Evolutionary conservation across 2,888 invertebrate genomes (phyloP).

Genomic region (Andrena minutula): DNA sequence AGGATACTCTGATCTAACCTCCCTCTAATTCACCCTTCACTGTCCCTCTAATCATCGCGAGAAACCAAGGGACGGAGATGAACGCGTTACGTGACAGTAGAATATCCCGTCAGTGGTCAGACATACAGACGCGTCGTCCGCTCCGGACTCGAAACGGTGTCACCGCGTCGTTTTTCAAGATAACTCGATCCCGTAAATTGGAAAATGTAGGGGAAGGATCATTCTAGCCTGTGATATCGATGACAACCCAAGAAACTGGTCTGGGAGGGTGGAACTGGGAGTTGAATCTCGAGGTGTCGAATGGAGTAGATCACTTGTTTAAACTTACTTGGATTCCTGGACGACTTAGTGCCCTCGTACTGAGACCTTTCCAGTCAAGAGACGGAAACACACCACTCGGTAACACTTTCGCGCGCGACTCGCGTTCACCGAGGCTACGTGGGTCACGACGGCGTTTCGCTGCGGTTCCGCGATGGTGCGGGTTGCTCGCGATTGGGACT

Average conservation of each 20-base stretch:
- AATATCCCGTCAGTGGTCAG: conserved; percentile 49
- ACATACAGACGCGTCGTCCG: conserved; percentile 24
- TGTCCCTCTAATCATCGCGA: conserved; percentile 10
- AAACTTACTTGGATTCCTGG: conserved; percentile 55
- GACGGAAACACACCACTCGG: conserved; percentile 61
- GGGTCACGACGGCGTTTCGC: background rate
- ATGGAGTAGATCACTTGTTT: background rate
- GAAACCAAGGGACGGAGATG: conserved; percentile 14
- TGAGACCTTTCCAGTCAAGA: conserved; percentile 42
- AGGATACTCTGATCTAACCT: conserved; percentile 13
- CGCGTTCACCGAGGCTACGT: conserved; percentile 30
- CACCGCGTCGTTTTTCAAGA: background rate
- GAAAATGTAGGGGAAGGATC: background rate
- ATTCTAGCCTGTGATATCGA: too few species aligned
- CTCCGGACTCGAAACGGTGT: conserved; percentile 1
- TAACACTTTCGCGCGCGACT: conserved; percentile 63
- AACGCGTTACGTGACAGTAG: conserved; percentile 47
- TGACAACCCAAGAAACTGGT: too few species aligned
- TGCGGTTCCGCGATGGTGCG: background rate
- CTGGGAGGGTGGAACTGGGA: too few species aligned
- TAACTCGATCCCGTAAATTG: background rate
- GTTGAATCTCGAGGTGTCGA: background rate
- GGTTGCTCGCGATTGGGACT: conserved; percentile 28
- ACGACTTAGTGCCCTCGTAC: conserved; percentile 26
- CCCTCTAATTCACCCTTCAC: conserved; percentile 13